Base-by-base conservation (phyloP, 2,888 invertebrate genomes). In the Andrena fulva region DNA sequence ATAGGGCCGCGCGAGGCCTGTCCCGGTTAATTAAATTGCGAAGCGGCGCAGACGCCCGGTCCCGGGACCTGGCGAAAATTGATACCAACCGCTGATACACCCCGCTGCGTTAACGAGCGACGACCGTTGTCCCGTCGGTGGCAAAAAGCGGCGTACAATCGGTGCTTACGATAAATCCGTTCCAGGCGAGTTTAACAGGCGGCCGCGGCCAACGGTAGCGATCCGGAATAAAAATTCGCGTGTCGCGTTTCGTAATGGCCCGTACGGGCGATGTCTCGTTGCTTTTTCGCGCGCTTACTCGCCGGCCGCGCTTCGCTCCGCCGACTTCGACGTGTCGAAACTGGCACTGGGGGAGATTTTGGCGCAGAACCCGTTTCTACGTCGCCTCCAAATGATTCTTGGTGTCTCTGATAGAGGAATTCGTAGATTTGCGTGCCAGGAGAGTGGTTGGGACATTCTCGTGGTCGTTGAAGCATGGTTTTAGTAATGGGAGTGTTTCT, bases 1-100 rank as follows among this genome's bases (percentile, higher is more conserved):
- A 71, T 24, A 82, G 77, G 31, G 68, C 63, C 27, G 60, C 48
- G 50, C 56, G 20, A 33, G 29, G 29, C 8, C 20, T 42, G 69
- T 66, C 48, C 33, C 60, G 52, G 75, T 86, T 87, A 86, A 86
- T 85, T 87, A 82, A 77, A 78, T 60, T 56, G 70, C 68, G 59
- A 63, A 48, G 7, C 5, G 31, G 42, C 20, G 16, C 24, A 35
- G 54, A 71, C 71, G 35, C 67, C 20, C n/a, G 67, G 64, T 64
- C 66, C 66, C 50, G 71, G 35, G 66, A 60, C 64, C 60, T 59
- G 82, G 74, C 67, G 67, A 75, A 84, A 85, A 85, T 84, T 85
- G 85, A 85, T 85, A 84, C 80, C 77, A 74, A 72, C 74, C 71
- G 69, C 80, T 66, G 74, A 82, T 76, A 76, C 69, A 50, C 63